Base-by-base conservation (phyloP, 2,797 vertebrate species). In the Coilia nasus region DNA sequence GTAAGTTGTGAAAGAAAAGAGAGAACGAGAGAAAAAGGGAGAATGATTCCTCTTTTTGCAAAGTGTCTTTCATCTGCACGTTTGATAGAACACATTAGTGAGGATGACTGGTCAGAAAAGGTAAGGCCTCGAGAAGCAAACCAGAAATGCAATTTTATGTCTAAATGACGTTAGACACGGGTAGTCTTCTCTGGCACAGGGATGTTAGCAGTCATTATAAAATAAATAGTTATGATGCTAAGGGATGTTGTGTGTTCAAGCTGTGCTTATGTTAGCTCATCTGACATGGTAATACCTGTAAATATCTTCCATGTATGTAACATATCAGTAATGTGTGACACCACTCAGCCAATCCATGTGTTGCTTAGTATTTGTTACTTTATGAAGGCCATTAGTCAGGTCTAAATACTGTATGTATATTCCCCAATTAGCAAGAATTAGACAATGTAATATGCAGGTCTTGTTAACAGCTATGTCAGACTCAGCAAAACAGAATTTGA, bases 51-150 rank as follows among this genome's bases (percentile, higher is more conserved):
- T 89, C 86, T 50, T 88, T 90, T 93, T 94, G 94, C 90, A 94
- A 93, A 93, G 91, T 86, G 19, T 67, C 91, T 95, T 95, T 95
- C 92, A 95, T 94, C 93, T 93, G 84, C 64, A 84, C 90, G 90
- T 92, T 89, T 92, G 92, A 93, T 91, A 91, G 91, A 90, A 91
- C 90, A 89, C 87, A 85, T 80, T 81, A 92, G 91, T 92, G 89
- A 90, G 88, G 88, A 86, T 89, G 91, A 91, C 90, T 90, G 89
- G 86, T 88, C 85, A 35, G 83, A 75, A 87, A 91, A 91, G 89
- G 89, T 92, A 92, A 91, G 89, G 88, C 88, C 86, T 87, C 90
- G 35, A 41, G n/a, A 9, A 78, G 83, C 28, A 59, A 64, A 81
- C 60, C 67, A 28, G 56, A 82, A 28, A 31, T 35, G 35, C 19